phyloP scores from a whole-genome alignment of 1,140 invertebrate genomes.

The Grapholita molesta region DNA sequence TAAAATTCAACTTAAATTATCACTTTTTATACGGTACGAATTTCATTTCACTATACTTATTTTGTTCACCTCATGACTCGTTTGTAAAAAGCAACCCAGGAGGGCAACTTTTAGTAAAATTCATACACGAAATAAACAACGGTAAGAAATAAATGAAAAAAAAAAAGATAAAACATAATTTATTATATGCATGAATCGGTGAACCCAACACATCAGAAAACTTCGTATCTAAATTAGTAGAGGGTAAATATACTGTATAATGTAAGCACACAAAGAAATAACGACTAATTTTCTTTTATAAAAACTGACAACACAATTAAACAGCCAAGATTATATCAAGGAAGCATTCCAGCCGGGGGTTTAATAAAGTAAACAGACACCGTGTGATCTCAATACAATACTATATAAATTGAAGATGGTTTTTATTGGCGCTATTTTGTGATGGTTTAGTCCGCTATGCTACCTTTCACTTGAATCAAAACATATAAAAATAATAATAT shows the following conservation, averaged over 20 bases:
- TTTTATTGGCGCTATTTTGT: background rate
- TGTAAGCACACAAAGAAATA: conserved; percentile 2
- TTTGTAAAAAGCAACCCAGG: too few species aligned
- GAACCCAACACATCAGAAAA: too few species aligned
- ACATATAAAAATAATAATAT: conserved; percentile 23
- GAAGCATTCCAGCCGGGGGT: background rate
- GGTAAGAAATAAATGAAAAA: too few species aligned
- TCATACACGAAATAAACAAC: too few species aligned
- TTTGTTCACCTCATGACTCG: too few species aligned
- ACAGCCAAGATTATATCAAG: background rate
- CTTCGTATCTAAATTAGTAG: too few species aligned
- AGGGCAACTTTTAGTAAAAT: too few species aligned
- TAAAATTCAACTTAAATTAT: too few species aligned
- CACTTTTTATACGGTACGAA: too few species aligned
- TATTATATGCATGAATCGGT: too few species aligned
- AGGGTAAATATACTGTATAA: background rate
- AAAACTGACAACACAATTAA: background rate
- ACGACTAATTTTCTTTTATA: background rate
- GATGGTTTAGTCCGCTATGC: background rate
- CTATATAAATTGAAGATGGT: background rate
- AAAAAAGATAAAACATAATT: too few species aligned
- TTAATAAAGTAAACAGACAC: background rate
- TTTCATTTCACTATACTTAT: too few species aligned
- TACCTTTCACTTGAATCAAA: background rate
- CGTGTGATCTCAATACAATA: conserved; percentile 29